phyloP scores from a whole-genome alignment of 2,797 vertebrate genomes.

The Microchirus variegatus region DNA sequence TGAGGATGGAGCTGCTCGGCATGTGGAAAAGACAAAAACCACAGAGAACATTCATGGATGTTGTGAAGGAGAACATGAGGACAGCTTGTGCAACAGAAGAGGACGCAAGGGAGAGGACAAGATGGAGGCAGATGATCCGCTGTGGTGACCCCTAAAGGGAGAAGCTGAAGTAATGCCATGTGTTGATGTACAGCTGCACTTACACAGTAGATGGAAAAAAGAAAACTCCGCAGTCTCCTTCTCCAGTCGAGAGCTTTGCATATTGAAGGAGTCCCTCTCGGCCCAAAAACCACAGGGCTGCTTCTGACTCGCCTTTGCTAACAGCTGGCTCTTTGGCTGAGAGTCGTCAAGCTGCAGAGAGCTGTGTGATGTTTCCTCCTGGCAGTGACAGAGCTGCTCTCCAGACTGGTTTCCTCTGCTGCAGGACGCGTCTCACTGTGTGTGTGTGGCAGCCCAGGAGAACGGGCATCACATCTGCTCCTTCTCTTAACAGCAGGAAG shows the following conservation, averaged over 20 bases:
- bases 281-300: conserved; percentile 35
- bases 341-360: conserved; percentile 58
- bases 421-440: conserved; percentile 50
- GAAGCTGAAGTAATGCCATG: neutral
- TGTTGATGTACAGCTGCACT: neutral
- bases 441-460: conserved; percentile 56
- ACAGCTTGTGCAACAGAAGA: no score
- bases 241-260: conserved; percentile 35
- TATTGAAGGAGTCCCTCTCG: conserved; percentile 31
- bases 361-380: conserved; percentile 55
- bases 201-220: neutral
- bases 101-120: no score
- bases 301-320: conserved; percentile 42
- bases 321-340: conserved; percentile 69
- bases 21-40: no score
- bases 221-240: conserved; percentile 1
- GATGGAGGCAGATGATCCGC: no score
- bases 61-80: no score
- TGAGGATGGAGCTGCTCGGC: neutral
- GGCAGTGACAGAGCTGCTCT: conserved; percentile 54
- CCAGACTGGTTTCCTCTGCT: conserved; percentile 34
- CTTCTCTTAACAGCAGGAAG: conserved; percentile 40
- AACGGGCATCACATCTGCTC: conserved; percentile 64
- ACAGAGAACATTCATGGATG: no score
- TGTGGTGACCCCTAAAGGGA: no score